These are phyloP conservation scores for Heliocidaris tuberculata DNA, from an alignment of 35 echinoderm and acorn worm genomes.

Conservation along the genomic window DNA sequence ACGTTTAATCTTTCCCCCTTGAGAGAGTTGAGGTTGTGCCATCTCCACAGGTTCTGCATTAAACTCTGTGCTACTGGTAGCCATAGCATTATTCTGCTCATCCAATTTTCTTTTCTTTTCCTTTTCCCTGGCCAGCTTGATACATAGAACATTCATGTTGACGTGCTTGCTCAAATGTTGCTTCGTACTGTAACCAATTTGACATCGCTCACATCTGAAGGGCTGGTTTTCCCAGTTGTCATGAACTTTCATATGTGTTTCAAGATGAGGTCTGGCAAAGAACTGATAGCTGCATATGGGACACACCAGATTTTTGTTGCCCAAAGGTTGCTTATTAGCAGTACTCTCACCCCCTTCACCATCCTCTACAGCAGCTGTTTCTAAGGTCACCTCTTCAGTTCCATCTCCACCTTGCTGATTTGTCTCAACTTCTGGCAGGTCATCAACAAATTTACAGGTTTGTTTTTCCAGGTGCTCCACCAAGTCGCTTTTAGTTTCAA, in stretches of 20 bases:
- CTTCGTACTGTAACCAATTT: slow-evolving; percentile 40
- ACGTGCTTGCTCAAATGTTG: slow-evolving; percentile 37
- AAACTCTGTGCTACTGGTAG: not conserved
- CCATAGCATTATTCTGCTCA: not conserved
- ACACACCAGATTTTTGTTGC: not conserved
- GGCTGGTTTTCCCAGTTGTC: slow-evolving; percentile 43
- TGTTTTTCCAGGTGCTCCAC: slow-evolving; percentile 42
- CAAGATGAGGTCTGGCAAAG: slow-evolving; percentile 3
- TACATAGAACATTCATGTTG: slow-evolving; percentile 13
- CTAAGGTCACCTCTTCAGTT: not conserved
- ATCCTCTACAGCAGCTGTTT: not conserved
- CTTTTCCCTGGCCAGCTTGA: not conserved
- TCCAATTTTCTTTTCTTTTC: not conserved
- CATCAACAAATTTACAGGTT: slow-evolving; percentile 35
- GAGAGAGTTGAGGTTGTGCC: not conserved
- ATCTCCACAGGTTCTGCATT: not conserved
- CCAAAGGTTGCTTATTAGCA: not conserved
- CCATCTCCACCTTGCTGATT: not conserved
- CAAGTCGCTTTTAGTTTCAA: slow-evolving; percentile 12
- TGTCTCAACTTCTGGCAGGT: not conserved
- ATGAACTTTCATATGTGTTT: slow-evolving; percentile 31
- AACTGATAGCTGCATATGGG: slow-evolving; percentile 30
- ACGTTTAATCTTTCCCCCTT: not conserved
- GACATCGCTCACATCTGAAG: slow-evolving; percentile 14
- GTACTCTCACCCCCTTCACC: not conserved